Percentiles rank a stretch among this genome's conserved stretches.
Evolutionary conservation across 2,113 vertebrate genomes (phyloP).

Genomic region (Thalassoma bifasciatum): DNA sequence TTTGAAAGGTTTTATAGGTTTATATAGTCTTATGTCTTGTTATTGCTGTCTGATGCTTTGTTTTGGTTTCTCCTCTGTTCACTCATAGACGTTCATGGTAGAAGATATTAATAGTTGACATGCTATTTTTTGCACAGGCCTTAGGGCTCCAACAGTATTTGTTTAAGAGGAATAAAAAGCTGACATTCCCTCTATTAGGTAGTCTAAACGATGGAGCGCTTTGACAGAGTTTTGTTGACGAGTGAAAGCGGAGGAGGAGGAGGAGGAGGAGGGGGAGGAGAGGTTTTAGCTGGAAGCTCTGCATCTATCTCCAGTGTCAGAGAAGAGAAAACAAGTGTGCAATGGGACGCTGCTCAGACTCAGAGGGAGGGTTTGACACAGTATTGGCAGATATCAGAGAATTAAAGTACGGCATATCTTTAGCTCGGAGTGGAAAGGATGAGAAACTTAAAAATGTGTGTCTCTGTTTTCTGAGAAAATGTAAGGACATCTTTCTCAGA

Average conservation of each 20-base stretch:
- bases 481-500: no score
- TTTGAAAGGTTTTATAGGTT: no score
- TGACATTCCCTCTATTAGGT: not conserved
- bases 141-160: not conserved
- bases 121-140: not conserved
- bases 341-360: not conserved
- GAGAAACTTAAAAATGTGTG: not conserved
- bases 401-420: not conserved
- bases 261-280: not conserved
- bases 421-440: not conserved
- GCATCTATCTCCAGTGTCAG: not conserved
- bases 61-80: no score
- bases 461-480: no score
- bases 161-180: constrained; percentile 1
- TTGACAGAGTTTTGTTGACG: constrained; percentile 1
- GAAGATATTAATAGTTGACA: no score
- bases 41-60: no score
- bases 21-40: no score
- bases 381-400: constrained; percentile 9
- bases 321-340: not conserved
- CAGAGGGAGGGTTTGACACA: not conserved
- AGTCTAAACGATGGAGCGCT: constrained; percentile 26
- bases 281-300: not conserved
- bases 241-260: not conserved
- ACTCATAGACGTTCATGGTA: not conserved